phyloP scores from a whole-genome alignment of 2,797 vertebrate genomes.

The Aldrovandia affinis region DNA sequence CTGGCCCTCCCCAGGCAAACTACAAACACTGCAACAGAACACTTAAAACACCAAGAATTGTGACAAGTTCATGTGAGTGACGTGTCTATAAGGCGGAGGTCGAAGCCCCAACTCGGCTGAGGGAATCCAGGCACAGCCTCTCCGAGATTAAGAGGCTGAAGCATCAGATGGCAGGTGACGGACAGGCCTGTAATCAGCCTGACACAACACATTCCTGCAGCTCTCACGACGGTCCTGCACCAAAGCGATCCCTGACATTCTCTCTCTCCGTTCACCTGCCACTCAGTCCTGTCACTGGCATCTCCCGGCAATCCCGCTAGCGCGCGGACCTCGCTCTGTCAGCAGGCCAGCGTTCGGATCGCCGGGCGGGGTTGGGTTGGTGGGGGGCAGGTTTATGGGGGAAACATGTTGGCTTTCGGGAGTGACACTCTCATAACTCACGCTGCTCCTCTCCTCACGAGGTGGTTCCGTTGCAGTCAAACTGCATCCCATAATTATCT shows the following conservation, averaged over 20 bases:
- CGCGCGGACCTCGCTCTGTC: slow-evolving; percentile 18
- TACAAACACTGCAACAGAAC: not conserved
- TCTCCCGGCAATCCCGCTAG: slow-evolving; percentile 42
- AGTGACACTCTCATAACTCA: not conserved
- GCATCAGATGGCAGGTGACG: not conserved
- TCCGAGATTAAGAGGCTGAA: not conserved
- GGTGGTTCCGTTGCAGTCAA: not conserved
- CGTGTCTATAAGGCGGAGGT: not conserved
- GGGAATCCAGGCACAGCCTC: not conserved
- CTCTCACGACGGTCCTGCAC: not conserved
- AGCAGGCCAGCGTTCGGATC: slow-evolving; percentile 34
- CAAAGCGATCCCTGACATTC: not conserved
- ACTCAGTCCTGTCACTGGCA: not conserved
- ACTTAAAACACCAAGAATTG: not conserved
- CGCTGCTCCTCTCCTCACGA: not conserved
- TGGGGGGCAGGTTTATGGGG: slow-evolving; percentile 34
- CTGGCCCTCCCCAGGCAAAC: not conserved
- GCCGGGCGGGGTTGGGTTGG: not conserved
- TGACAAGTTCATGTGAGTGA: not conserved
- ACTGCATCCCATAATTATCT: not conserved
- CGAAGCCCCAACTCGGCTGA: not conserved
- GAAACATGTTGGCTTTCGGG: slow-evolving; percentile 34
- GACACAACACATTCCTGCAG: not conserved
- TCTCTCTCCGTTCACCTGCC: not conserved
- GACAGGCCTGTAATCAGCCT: not conserved